Percentiles rank a stretch among this genome's conserved stretches.
These are phyloP conservation scores for Sinotaia quadrata DNA, from an alignment of 2,888 invertebrate species.

Conservation along the genomic window DNA sequence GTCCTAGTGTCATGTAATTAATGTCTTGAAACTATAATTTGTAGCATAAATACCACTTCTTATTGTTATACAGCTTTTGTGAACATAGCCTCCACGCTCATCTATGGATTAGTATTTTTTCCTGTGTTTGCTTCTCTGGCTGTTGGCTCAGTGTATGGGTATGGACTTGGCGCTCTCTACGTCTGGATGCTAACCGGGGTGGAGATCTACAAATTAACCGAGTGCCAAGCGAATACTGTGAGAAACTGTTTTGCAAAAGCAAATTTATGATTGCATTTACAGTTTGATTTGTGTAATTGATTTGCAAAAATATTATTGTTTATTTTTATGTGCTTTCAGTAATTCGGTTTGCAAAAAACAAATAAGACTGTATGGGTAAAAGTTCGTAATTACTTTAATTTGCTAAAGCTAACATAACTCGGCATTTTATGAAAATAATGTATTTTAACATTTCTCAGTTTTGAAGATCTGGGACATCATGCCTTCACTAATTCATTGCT, in stretches of 20 bases:
- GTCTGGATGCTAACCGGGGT: constrained; percentile 51
- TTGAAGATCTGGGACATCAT: too few species aligned
- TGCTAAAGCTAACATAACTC: too few species aligned
- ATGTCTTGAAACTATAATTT: not conserved
- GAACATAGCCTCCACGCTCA: constrained; percentile 35
- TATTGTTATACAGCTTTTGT: constrained; percentile 29
- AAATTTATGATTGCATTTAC: not conserved
- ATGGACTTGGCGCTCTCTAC: constrained; percentile 48
- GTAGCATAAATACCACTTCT: not conserved
- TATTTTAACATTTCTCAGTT: too few species aligned
- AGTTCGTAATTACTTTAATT: too few species aligned
- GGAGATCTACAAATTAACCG: constrained; percentile 35
- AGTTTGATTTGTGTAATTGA: not conserved
- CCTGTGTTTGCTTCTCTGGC: constrained; percentile 57
- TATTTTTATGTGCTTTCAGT: not conserved
- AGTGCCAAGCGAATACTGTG: constrained; percentile 34
- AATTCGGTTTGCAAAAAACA: too few species aligned
- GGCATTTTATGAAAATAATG: too few species aligned
- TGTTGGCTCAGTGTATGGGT: constrained; percentile 45
- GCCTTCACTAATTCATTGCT: too few species aligned
- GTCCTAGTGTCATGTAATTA: too few species aligned
- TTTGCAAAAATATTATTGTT: not conserved
- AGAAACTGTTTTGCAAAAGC: too few species aligned
- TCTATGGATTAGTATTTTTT: constrained; percentile 51
- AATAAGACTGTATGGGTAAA: too few species aligned